Evolutionary conservation across 2,888 invertebrate species (phyloP).

Genomic region (Tiliacea aurago): DNA sequence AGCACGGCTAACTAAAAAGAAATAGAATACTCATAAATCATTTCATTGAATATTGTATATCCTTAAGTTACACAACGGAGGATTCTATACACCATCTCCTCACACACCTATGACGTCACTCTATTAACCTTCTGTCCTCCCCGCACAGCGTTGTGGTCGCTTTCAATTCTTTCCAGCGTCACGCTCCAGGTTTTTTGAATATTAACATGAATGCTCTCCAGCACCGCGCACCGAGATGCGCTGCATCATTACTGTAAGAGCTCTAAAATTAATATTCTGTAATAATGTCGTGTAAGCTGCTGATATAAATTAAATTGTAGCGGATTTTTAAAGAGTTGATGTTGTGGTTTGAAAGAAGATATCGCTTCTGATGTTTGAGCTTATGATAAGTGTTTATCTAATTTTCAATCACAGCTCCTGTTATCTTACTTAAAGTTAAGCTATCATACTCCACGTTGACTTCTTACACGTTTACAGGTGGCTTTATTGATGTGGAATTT

Average conservation of each 20-base stretch:
- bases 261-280: constrained; percentile 40
- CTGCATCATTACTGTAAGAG: constrained; percentile 52
- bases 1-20: not conserved
- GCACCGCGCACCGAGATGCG: constrained; percentile 23
- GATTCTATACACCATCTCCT: no score
- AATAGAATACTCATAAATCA: not conserved
- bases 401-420: no score
- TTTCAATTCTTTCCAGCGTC: constrained; percentile 50
- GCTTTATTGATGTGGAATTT: no score
- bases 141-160: constrained; percentile 18
- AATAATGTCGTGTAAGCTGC: constrained; percentile 7
- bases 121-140: constrained; percentile 20
- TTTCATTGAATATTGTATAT: not conserved
- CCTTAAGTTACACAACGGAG: not conserved
- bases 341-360: not conserved
- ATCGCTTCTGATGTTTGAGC: no score
- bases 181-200: constrained; percentile 39
- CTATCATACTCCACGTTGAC: no score
- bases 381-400: no score
- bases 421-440: no score
- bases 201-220: constrained; percentile 47
- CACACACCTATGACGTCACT: not conserved
- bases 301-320: constrained; percentile 19
- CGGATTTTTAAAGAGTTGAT: not conserved
- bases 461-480: no score